Evolutionary conservation across 2,797 vertebrate species (phyloP), one percentile per base, ranked within the genome.

Genomic region (Aldrovandia affinis): DNA sequence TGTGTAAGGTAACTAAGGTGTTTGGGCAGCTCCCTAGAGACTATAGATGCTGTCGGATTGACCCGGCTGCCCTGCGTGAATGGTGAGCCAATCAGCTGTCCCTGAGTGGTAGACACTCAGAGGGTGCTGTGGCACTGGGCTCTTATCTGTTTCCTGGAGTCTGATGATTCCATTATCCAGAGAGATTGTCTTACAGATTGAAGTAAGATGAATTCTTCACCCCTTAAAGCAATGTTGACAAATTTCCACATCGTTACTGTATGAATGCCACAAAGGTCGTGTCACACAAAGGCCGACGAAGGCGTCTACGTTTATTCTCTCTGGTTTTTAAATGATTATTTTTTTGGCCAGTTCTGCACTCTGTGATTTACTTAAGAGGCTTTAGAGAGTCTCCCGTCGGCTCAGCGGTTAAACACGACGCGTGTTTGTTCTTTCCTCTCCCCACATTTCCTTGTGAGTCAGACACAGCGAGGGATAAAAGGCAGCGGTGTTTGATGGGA

Each of bases 21-120:
- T 87, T 89, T 87, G 83, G 54, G 87, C 83, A 85, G 86, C 86
- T 89, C 83, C 88, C 86, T 86, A 85, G 86, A 85, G 87, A 88
- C 86, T 55, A 84, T 25, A 33, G 82, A 55, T 22, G 14, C 44
- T 30, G 30, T 82, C 33, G 44, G 18, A 1, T 10, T 54, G 77
- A 78, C 44, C 14, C n/a, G 12, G n/a, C 47, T 30, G 5, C 22
- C 20, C 22, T 25, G 7, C 5, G 28, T 78, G 75, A 78, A 52
- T 77, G 47, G 77, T 52, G 47, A 18, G 10, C 77, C 30, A 52
- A 78, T 50, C 77, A 50, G 50, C 44, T 54, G 44, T 54, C 77
- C 52, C n/a, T 78, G 44, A 30, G 47, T 28, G 44, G n/a, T 18
- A 50, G 77, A 50, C 15, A 1, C 36, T 78, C 22, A 54, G 30